These are phyloP conservation scores for pig (Sus scrofa) DNA, from an alignment of 2,113 vertebrate species.

Conservation along the genomic window T2T-Sscrofa CM000823.6:62746001-62746500, in stretches of 20 bases:
- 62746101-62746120: constrained; percentile 34
- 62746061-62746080: constrained; percentile 81
- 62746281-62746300: not conserved
- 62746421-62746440: not conserved
- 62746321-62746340: not conserved
- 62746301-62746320: not conserved
- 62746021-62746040: constrained; percentile 89
- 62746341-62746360: not conserved
- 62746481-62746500: not conserved
- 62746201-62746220: constrained; percentile 38
- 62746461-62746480: not conserved
- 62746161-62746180: not conserved
- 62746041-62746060: constrained; percentile 88
- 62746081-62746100: constrained; percentile 44
- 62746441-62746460: not conserved
- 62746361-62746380: not conserved
- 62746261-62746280: not conserved
- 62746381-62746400: not conserved
- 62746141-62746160: constrained; percentile 58
- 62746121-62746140: constrained; percentile 72
- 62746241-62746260: not conserved
- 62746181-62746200: not conserved
- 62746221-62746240: not conserved
- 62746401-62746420: not conserved
- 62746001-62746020: constrained; percentile 85